Percentiles rank a stretch among this genome's conserved stretches.
Conservation (phyloP, 1,140 invertebrate genomes). For the Sipha flava region DNA sequence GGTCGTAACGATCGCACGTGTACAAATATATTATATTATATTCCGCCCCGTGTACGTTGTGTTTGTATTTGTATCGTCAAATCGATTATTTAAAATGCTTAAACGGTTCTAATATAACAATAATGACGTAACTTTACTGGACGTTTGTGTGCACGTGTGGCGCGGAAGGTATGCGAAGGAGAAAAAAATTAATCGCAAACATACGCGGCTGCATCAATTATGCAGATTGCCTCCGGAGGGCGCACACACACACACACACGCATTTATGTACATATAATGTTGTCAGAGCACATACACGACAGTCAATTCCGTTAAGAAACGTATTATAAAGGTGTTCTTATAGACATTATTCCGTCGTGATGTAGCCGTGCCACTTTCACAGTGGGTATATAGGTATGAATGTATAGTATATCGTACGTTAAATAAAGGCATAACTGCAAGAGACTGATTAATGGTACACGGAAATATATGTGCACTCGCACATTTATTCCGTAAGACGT, state of each 20-base stretch:
- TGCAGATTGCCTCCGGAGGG: not conserved
- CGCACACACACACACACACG: not conserved
- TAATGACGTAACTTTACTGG: not conserved
- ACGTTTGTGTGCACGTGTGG: too few relatives aligned
- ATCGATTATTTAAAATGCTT: not conserved
- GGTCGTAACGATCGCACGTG: too few relatives aligned
- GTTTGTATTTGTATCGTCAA: too few relatives aligned
- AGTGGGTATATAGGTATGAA: not conserved
- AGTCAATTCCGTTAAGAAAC: not conserved
- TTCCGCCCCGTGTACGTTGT: too few relatives aligned
- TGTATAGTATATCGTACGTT: too few relatives aligned
- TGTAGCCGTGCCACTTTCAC: conserved; percentile 27
- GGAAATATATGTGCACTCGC: not conserved
- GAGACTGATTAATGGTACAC: not conserved
- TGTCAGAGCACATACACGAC: not conserved
- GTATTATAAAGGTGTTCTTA: not conserved
- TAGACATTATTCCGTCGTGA: conserved; percentile 21
- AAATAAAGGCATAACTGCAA: too few relatives aligned
- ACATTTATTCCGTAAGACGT: not conserved
- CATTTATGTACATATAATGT: not conserved
- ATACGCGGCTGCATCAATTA: not conserved
- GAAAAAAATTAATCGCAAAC: not conserved
- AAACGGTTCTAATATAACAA: not conserved
- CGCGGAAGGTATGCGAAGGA: not conserved
- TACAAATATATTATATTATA: too few relatives aligned